Percentiles rank a stretch among this genome's conserved stretches.
phyloP scores from a whole-genome alignment of 2,888 invertebrate genomes.

The Tetrapedia diversipes region DNA sequence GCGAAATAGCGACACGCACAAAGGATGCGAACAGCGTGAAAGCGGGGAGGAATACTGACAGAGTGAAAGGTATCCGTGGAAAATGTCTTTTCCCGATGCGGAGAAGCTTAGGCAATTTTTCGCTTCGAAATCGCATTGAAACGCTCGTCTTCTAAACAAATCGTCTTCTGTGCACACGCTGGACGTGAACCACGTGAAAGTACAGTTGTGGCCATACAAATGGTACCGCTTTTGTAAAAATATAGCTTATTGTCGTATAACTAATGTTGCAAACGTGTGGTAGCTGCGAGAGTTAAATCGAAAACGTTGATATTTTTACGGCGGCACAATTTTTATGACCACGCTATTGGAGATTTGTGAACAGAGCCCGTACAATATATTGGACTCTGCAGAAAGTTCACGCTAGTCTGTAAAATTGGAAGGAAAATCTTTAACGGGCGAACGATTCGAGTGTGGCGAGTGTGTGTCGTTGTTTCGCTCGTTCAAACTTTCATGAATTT shows the following conservation, averaged over 20 bases:
- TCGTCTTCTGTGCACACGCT: conserved; percentile 1
- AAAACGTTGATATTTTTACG: too few relatives aligned
- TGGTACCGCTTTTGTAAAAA: too few relatives aligned
- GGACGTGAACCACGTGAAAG: conserved; percentile 52
- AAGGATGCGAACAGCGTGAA: conserved; percentile 19
- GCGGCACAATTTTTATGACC: too few relatives aligned
- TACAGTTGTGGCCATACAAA: conserved; percentile 23
- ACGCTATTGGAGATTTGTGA: too few relatives aligned
- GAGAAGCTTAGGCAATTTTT: conserved; percentile 36
- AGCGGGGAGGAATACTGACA: conserved; percentile 26
- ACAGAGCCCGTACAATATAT: too few relatives aligned
- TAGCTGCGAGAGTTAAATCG: too few relatives aligned
- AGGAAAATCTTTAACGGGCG: too few relatives aligned
- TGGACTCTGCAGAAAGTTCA: too few relatives aligned
- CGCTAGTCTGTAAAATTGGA: too few relatives aligned
- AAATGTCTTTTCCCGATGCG: conserved; percentile 10
- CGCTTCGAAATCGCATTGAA: conserved; percentile 30
- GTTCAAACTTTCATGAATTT: conserved; percentile 53
- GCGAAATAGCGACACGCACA: neutral
- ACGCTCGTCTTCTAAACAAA: conserved; percentile 11
- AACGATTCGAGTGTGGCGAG: neutral
- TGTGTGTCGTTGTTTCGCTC: conserved; percentile 23
- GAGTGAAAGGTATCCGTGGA: conserved; percentile 39
- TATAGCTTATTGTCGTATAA: too few relatives aligned
- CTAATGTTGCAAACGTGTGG: too few relatives aligned